These are phyloP conservation scores for Nasonia vitripennis DNA, from an alignment of 1,140 invertebrate genomes.

Conservation along the genomic window DNA sequence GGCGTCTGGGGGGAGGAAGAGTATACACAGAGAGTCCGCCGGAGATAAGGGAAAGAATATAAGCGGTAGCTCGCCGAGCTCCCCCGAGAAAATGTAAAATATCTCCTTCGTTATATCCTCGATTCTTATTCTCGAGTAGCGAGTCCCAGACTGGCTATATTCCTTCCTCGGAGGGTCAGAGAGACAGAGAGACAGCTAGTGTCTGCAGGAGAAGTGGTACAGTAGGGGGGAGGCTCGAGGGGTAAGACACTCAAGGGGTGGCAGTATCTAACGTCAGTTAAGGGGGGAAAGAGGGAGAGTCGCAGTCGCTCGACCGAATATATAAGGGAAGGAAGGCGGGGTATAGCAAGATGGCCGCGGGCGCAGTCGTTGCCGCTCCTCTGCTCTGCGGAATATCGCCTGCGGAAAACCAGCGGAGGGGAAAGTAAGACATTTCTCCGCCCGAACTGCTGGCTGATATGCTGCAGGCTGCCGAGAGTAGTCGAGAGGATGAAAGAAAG, in stretches of 20 bases:
- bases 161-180: background rate
- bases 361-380: background rate
- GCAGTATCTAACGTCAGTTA: constrained; percentile 21
- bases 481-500: background rate
- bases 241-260: background rate
- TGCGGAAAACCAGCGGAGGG: background rate
- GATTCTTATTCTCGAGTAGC: constrained; percentile 32
- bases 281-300: constrained; percentile 6
- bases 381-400: background rate
- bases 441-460: background rate
- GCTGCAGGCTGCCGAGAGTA: background rate
- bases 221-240: background rate
- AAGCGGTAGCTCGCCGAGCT: background rate
- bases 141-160: background rate
- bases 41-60: constrained; percentile 27
- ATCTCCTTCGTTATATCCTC: constrained; percentile 2
- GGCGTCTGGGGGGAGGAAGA: background rate
- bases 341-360: constrained; percentile 47
- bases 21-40: background rate
- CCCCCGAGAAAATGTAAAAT: constrained; percentile 17
- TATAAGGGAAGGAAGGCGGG: constrained; percentile 40
- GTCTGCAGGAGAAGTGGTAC: background rate
- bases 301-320: constrained; percentile 1
- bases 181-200: no score
- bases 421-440: constrained; percentile 51